Percentiles rank a stretch among this genome's conserved stretches.
These are phyloP conservation scores for Lophura nycthemera DNA, from an alignment of 2,113 vertebrate genomes.

Conservation along the genomic window DNA sequence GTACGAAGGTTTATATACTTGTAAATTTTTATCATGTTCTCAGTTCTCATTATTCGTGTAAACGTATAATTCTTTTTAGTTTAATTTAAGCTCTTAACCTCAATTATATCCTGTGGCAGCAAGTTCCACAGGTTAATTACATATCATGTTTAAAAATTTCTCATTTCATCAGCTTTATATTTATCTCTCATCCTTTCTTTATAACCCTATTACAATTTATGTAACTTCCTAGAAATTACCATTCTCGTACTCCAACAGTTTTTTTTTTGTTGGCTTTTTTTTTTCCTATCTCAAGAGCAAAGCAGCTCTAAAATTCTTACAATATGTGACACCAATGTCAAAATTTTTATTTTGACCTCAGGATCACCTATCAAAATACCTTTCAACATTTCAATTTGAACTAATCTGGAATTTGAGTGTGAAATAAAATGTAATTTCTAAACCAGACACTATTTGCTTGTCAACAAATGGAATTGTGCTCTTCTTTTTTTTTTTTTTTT, in stretches of 20 bases:
- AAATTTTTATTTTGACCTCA: not conserved
- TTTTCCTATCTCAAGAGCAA: not conserved
- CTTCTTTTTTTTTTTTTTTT: not conserved
- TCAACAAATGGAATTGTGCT: not conserved
- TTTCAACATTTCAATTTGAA: constrained; percentile 29
- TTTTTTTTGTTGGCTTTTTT: not conserved
- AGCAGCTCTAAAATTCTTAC: not conserved
- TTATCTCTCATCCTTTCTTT: constrained; percentile 16
- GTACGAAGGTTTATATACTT: not conserved
- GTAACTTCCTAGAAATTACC: not conserved
- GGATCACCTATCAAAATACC: not conserved
- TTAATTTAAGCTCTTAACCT: constrained; percentile 42
- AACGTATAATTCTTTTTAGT: constrained; percentile 50
- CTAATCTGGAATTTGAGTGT: not conserved
- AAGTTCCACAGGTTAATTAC: constrained; percentile 44
- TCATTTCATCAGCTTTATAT: constrained; percentile 20
- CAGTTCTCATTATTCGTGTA: constrained; percentile 29
- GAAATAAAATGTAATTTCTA: constrained; percentile 19
- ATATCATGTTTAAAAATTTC: not conserved
- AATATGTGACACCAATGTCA: not conserved
- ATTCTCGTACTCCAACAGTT: not conserved
- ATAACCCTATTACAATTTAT: not conserved
- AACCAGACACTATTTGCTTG: not conserved
- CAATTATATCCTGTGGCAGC: constrained; percentile 15
- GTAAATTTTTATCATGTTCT: constrained; percentile 18